Base-by-base conservation (phyloP, 2,113 vertebrate genomes). In the Hippocampus comes region DNA sequence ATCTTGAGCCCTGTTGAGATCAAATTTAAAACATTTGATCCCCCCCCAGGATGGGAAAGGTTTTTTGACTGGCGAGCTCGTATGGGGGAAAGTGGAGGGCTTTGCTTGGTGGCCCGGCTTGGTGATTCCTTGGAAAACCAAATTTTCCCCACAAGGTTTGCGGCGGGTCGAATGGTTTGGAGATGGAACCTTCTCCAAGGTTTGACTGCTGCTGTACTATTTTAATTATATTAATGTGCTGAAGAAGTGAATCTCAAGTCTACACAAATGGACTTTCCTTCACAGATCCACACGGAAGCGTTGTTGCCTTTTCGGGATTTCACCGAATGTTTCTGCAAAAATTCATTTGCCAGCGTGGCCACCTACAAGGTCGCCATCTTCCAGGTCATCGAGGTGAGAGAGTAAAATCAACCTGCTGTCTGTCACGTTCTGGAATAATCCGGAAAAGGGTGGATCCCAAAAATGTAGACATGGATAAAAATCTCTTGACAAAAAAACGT, bases 101-200 rank as follows among this genome's bases (percentile, higher is more conserved):
- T 96, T 96, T 77, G 94, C 94, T 27, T 95, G 93, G 95, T 99
- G 97, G 96, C 97, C 97, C 0, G 97, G 96, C 0, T 85, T 97
- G 20, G 93, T 99, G 0, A 92, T 94, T 2, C 90, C 92, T 8
- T 95, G 96, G 95, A 94, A 91, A 73, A 89, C 81, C 51, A 95
- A 94, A 46, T 90, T 82, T 8, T 74, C 92, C 0, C 91, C 89
- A 1, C 73, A 88, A 0, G 93, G 91, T 34, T 92, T 97, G 91
- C 90, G 96, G 2, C 91, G 93, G 84, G 94, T 99, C 61, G 94
- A 97, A 86, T 99, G 97, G 97, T 99, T 98, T 4, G 97, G 96
- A 20, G 96, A 99, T 0, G 95, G 96, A 74, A 96, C 95, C 87
- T 96, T 95, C 86, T 98, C 96, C 0, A 95, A 98, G 95, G 97